Percentiles rank a stretch among this genome's conserved stretches.
phyloP scores from a whole-genome alignment of 2,113 vertebrate genomes.

The Diadophis punctatus region DNA sequence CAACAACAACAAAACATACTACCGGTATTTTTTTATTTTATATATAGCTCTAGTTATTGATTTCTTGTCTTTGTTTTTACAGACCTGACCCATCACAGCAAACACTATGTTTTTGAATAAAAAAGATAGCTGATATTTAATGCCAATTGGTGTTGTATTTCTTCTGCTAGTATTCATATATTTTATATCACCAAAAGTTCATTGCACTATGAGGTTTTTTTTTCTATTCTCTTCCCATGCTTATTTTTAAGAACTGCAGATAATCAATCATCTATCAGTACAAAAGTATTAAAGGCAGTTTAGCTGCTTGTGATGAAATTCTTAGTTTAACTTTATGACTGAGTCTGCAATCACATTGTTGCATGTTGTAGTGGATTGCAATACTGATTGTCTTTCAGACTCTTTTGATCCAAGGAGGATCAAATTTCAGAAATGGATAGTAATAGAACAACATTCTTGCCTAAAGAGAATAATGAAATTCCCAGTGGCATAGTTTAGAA shows the following conservation, averaged over 20 bases:
- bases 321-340: neutral
- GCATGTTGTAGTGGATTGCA: neutral
- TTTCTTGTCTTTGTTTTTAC: slow-evolving; percentile 82
- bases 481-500: no score
- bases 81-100: slow-evolving; percentile 74
- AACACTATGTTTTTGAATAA: slow-evolving; percentile 76
- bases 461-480: neutral
- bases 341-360: neutral
- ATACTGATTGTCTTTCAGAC: neutral
- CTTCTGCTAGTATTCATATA: slow-evolving; percentile 28
- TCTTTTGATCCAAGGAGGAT: neutral
- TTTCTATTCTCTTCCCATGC: slow-evolving; percentile 2
- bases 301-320: neutral
- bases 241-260: neutral
- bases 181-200: slow-evolving; percentile 32
- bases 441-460: neutral
- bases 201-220: neutral
- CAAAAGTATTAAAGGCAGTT: neutral
- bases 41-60: slow-evolving; percentile 80
- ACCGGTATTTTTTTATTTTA: slow-evolving; percentile 80
- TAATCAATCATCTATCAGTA: neutral
- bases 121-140: slow-evolving; percentile 61
- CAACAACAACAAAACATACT: neutral
- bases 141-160: slow-evolving; percentile 70
- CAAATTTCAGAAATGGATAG: neutral